Percentiles rank a stretch among this genome's conserved stretches.
Conservation (phyloP, 2,113 vertebrate genomes). For the Petrocephalus microphthalmus region DNA sequence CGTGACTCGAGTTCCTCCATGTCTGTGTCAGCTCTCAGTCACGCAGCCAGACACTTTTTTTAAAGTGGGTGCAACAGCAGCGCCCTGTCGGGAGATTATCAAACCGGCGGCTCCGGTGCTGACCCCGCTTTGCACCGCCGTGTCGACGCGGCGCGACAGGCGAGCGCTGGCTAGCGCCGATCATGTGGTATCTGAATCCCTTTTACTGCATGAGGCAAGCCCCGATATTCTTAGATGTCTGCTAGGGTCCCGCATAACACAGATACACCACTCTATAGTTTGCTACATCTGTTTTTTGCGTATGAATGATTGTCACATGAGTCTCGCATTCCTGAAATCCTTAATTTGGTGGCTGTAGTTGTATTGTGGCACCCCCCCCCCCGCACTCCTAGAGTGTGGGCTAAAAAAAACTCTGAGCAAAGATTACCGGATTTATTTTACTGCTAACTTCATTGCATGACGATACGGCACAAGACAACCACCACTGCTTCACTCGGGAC, state of each 20-base stretch:
- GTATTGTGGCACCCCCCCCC: background rate
- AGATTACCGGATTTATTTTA: background rate
- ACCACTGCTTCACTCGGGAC: background rate
- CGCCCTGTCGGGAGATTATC: conserved; percentile 24
- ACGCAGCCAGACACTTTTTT: conserved; percentile 39
- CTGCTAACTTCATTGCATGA: background rate
- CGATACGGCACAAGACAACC: background rate
- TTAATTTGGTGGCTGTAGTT: background rate
- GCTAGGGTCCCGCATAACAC: conserved; percentile 12
- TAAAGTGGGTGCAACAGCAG: conserved; percentile 28
- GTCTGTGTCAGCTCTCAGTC: conserved; percentile 31
- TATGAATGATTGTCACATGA: background rate
- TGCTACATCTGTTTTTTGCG: background rate
- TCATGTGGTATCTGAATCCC: conserved; percentile 18
- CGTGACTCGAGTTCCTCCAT: conserved; percentile 33
- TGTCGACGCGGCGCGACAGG: background rate
- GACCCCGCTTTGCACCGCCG: background rate
- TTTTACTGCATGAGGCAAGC: conserved; percentile 22
- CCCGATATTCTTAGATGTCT: conserved; percentile 31
- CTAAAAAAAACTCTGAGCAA: background rate
- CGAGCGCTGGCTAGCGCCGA: conserved; percentile 20
- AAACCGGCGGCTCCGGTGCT: background rate
- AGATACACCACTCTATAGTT: conserved; percentile 23
- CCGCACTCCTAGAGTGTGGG: background rate
- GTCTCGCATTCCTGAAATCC: background rate